Conservation (phyloP, 2,888 invertebrate species). For the Lissocephala sabroskyi region DNA sequence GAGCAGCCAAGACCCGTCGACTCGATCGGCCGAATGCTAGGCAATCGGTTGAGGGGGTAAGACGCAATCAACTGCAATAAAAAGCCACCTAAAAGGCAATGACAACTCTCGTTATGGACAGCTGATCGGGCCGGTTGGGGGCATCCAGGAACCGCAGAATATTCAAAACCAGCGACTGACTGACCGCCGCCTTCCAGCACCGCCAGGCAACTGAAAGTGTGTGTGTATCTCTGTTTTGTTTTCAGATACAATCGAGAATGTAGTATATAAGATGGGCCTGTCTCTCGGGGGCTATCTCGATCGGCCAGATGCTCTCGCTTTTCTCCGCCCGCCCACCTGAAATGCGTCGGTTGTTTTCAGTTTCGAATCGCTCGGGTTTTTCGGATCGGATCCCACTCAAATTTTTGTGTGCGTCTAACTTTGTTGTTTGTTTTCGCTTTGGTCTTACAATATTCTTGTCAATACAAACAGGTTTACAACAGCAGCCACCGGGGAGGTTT, state of each 20-base stretch:
- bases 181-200: slow-evolving; percentile 50
- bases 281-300: slow-evolving; percentile 2
- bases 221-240: slow-evolving; percentile 41
- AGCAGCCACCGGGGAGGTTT: too few relatives aligned
- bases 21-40: too few relatives aligned
- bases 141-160: too few relatives aligned
- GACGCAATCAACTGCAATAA: background rate
- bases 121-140: background rate
- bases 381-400: background rate
- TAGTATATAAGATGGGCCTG: too few relatives aligned
- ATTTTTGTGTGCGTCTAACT: slow-evolving; percentile 4
- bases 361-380: slow-evolving; percentile 17
- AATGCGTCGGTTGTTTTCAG: slow-evolving; percentile 21
- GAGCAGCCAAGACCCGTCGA: too few relatives aligned
- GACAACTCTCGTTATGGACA: background rate
- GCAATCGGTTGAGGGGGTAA: too few relatives aligned
- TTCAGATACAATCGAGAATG: slow-evolving; percentile 19
- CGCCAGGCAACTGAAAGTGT: slow-evolving; percentile 53
- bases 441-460: slow-evolving; percentile 7
- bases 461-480: background rate
- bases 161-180: too few relatives aligned
- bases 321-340: slow-evolving; percentile 36
- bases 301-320: slow-evolving; percentile 6
- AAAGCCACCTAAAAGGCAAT: slow-evolving; percentile 1
- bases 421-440: slow-evolving; percentile 21